phyloP scores from a whole-genome alignment of 2,113 vertebrate genomes.

The Orthonyx spaldingii region DNA sequence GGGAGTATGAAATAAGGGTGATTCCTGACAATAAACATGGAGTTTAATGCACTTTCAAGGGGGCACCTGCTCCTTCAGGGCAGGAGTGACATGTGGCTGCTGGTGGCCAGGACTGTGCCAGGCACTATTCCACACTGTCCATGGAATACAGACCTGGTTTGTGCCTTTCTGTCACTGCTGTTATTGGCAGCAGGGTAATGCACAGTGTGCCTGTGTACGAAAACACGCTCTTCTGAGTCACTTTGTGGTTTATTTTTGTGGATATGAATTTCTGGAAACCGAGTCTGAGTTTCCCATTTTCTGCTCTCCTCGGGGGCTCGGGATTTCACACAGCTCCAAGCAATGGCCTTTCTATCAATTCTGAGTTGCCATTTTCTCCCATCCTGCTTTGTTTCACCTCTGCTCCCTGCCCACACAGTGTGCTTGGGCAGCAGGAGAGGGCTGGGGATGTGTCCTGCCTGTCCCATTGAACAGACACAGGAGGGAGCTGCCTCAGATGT shows the following conservation, averaged over 20 bases:
- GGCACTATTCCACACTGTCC: not conserved
- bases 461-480: not conserved
- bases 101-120: not conserved
- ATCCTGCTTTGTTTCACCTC: not conserved
- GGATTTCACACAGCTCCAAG: not conserved
- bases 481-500: not conserved
- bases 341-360: not conserved
- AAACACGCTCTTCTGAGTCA: not conserved
- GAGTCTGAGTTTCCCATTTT: not conserved
- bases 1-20: not conserved
- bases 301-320: not conserved
- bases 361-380: not conserved
- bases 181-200: constrained; percentile 4
- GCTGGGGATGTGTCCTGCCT: not conserved
- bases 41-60: not conserved
- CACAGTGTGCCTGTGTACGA: not conserved
- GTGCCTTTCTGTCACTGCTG: not conserved
- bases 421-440: not conserved
- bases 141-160: not conserved
- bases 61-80: not conserved
- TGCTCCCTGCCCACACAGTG: not conserved
- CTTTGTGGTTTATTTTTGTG: not conserved
- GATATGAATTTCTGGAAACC: not conserved
- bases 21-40: not conserved
- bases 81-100: not conserved